Conservation (phyloP, 2,113 vertebrate species). For the Vimba vimba region DNA sequence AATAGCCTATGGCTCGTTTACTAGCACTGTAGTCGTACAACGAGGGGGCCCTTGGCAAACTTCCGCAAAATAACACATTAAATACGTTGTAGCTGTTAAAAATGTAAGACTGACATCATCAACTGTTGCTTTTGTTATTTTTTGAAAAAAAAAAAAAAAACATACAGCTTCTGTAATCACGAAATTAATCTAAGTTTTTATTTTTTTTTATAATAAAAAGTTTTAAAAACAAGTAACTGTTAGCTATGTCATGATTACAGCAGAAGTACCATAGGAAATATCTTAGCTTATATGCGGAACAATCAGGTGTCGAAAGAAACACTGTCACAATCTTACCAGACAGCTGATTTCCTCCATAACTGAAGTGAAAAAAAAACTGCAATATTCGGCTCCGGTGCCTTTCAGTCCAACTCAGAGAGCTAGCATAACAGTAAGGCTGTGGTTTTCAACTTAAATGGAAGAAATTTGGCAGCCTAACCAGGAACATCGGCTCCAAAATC, state of each 20-base stretch:
- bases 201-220: background rate
- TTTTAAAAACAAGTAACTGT: too few species aligned
- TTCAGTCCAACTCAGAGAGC: background rate
- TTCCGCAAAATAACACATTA: background rate
- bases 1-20: background rate
- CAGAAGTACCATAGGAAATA: background rate
- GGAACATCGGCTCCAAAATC: background rate
- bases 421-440: background rate
- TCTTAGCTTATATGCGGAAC: background rate
- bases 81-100: background rate
- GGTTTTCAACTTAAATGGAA: background rate
- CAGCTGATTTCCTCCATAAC: background rate
- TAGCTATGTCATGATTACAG: too few species aligned
- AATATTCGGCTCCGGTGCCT: background rate
- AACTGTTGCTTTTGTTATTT: background rate
- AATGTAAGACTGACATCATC: background rate
- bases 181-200: background rate
- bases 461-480: background rate
- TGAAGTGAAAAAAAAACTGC: background rate
- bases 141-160: too few species aligned
- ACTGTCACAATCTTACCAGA: constrained; percentile 22
- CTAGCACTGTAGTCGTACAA: background rate
- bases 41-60: background rate
- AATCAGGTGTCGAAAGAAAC: background rate
- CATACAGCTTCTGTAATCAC: background rate